These are phyloP conservation scores for Anagyrus pseudococci DNA, from an alignment of 2,888 invertebrate species.

Conservation along the genomic window DNA sequence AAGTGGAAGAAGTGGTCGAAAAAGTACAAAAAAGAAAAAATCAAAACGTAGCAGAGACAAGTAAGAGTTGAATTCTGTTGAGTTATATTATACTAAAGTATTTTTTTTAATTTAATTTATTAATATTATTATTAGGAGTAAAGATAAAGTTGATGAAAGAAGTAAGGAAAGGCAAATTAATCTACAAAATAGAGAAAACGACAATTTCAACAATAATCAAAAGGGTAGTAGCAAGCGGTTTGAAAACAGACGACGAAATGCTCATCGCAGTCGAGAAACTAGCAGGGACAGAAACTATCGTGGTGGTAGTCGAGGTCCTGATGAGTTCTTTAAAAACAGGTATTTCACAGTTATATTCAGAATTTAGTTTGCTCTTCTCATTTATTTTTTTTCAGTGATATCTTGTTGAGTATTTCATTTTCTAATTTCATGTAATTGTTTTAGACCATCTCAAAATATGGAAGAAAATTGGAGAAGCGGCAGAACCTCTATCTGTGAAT, in stretches of 20 bases:
- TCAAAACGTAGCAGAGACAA: constrained; percentile 44
- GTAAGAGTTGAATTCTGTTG: no score
- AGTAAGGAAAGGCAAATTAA: constrained; percentile 58
- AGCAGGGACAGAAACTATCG: constrained; percentile 62
- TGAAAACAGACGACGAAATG: constrained; percentile 52
- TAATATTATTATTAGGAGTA: constrained; percentile 45
- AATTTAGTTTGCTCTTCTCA: constrained; percentile 3
- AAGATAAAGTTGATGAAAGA: constrained; percentile 51
- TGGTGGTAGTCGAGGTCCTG: constrained; percentile 50
- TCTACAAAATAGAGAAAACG: constrained; percentile 57
- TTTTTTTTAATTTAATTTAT: constrained; percentile 24
- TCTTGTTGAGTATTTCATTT: constrained; percentile 6
- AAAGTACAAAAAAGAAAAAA: constrained; percentile 62
- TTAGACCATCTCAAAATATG: constrained; percentile 44
- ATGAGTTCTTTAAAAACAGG: constrained; percentile 53
- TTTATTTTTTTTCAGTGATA: constrained; percentile 9
- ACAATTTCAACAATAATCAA: constrained; percentile 53
- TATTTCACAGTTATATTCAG: no score
- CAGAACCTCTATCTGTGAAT: constrained; percentile 54
- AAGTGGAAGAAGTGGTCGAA: constrained; percentile 60
- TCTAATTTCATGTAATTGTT: constrained; percentile 1
- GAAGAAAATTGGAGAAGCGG: constrained; percentile 60
- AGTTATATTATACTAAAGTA: constrained; percentile 4
- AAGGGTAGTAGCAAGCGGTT: constrained; percentile 49
- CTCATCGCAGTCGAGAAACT: constrained; percentile 60